Evolutionary conservation across 1,140 invertebrate species (phyloP).

Genomic region (Apocrypta bakeri): DNA sequence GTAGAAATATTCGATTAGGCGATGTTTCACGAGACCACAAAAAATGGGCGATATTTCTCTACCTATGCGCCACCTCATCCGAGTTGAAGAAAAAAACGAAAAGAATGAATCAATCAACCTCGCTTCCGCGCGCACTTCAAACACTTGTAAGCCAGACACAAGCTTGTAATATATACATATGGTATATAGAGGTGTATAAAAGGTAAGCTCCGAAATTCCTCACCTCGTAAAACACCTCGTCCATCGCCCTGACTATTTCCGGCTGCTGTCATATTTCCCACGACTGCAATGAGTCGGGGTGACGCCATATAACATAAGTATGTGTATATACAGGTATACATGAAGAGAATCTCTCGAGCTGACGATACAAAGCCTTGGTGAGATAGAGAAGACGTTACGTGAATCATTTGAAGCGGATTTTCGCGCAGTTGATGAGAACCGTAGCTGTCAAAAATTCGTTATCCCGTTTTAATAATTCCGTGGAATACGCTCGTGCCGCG

Average conservation of each 20-base stretch:
- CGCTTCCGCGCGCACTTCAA: constrained; percentile 26
- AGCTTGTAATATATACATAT: no score
- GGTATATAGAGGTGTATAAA: no score
- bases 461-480: neutral
- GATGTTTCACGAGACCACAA: neutral
- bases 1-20: neutral
- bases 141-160: no score
- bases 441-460: neutral
- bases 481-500: no score
- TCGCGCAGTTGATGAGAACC: neutral
- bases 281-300: constrained; percentile 22
- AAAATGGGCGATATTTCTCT: neutral
- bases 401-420: constrained; percentile 33
- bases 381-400: neutral
- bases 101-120: constrained; percentile 31
- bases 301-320: neutral
- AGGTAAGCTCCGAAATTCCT: constrained; percentile 30
- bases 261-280: constrained; percentile 53
- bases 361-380: no score
- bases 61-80: no score
- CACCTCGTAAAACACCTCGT: constrained; percentile 39
- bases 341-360: no score
- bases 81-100: neutral
- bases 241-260: constrained; percentile 50
- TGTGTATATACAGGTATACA: neutral